These are phyloP conservation scores for Hydriomena furcata DNA, from an alignment of 2,888 invertebrate genomes.

Conservation along the genomic window DNA sequence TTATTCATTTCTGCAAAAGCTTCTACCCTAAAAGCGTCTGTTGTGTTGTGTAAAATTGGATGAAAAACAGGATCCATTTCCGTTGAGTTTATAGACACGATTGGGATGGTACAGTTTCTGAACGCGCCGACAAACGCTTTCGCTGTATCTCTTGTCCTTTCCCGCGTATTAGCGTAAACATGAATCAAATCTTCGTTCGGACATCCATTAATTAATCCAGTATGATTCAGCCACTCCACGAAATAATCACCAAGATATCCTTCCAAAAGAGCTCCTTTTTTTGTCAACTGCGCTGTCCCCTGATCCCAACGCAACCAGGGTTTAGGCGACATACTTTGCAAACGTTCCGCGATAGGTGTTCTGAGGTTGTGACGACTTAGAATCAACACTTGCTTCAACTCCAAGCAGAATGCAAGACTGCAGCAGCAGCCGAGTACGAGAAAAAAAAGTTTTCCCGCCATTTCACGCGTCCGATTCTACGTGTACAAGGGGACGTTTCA, in stretches of 20 bases:
- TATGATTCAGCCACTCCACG: slow-evolving; percentile 51
- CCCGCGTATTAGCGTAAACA: slow-evolving; percentile 60
- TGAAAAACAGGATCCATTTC: slow-evolving; percentile 56
- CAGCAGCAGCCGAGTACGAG: background rate
- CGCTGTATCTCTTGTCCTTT: slow-evolving; percentile 61
- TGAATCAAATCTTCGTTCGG: slow-evolving; percentile 46
- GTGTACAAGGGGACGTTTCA: too few relatives aligned
- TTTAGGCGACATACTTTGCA: slow-evolving; percentile 49
- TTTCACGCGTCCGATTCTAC: too few relatives aligned
- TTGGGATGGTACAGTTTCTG: slow-evolving; percentile 50
- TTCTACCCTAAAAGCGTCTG: slow-evolving; percentile 40
- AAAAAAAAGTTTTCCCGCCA: slow-evolving; percentile 19
- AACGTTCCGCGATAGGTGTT: slow-evolving; percentile 51
- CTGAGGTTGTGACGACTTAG: slow-evolving; percentile 65
- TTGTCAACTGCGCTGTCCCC: slow-evolving; percentile 53
- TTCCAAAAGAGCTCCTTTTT: slow-evolving; percentile 62
- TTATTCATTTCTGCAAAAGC: slow-evolving; percentile 51
- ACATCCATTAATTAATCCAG: slow-evolving; percentile 51
- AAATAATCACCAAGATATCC: slow-evolving; percentile 62
- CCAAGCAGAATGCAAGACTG: slow-evolving; percentile 7
- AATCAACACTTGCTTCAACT: slow-evolving; percentile 53
- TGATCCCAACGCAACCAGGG: slow-evolving; percentile 55
- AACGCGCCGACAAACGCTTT: slow-evolving; percentile 60
- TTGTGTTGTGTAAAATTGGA: slow-evolving; percentile 50
- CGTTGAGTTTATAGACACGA: slow-evolving; percentile 44